Percentiles rank a stretch among this genome's conserved stretches.
Evolutionary conservation across 2,888 invertebrate genomes (phyloP).

Genomic region (Latrodectus elegans): DNA sequence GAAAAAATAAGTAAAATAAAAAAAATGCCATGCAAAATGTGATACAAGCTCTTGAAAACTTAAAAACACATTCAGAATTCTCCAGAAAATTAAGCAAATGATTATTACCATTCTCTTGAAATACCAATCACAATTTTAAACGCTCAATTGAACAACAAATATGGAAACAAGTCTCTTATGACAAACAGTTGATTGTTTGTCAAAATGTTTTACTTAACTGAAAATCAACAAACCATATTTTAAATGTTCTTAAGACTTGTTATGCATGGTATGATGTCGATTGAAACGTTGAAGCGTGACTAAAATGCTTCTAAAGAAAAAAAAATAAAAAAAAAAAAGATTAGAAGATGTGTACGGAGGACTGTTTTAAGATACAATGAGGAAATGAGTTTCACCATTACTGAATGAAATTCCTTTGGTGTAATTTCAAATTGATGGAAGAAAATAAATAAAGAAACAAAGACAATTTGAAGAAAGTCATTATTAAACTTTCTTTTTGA

Average conservation of each 20-base stretch:
- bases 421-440: too few relatives aligned
- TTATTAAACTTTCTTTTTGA: too few relatives aligned
- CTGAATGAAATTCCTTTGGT: too few relatives aligned
- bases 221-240: background rate
- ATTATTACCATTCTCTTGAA: background rate
- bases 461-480: too few relatives aligned
- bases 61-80: too few relatives aligned
- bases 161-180: background rate
- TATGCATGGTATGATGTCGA: background rate
- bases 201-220: background rate
- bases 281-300: background rate
- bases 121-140: conserved; percentile 10
- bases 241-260: background rate
- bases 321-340: background rate
- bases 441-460: too few relatives aligned
- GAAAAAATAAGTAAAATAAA: too few relatives aligned
- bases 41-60: too few relatives aligned
- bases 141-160: conserved; percentile 41
- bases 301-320: background rate
- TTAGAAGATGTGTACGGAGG: background rate
- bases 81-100: background rate
- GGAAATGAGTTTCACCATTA: background rate
- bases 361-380: background rate
- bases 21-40: too few relatives aligned
- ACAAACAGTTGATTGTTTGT: background rate